phyloP scores from a whole-genome alignment of 2,888 invertebrate genomes.

The Lutraria lutraria region DNA sequence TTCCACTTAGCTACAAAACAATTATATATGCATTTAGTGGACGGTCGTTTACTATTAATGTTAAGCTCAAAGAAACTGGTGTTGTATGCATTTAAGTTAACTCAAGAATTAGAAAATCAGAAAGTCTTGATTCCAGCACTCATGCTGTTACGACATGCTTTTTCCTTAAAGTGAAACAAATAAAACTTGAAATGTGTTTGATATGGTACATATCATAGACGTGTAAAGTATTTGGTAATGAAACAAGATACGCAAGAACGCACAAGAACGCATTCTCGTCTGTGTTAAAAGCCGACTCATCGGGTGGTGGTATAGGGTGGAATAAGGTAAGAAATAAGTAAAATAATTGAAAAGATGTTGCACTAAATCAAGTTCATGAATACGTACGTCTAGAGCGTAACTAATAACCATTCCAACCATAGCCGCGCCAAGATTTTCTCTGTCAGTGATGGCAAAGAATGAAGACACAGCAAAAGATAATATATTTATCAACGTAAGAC shows the following conservation, averaged over 20 bases:
- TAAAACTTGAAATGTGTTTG: too few species aligned
- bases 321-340: too few species aligned
- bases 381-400: slow-evolving; percentile 26
- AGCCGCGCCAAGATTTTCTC: slow-evolving; percentile 28
- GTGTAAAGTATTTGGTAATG: too few species aligned
- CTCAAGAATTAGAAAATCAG: neutral
- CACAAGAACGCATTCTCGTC: too few species aligned
- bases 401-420: slow-evolving; percentile 24
- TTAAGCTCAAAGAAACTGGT: neutral
- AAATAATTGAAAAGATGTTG: too few species aligned
- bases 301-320: too few species aligned
- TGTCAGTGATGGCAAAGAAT: slow-evolving; percentile 28
- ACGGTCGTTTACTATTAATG: neutral
- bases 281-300: too few species aligned
- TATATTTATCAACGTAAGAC: slow-evolving; percentile 20
- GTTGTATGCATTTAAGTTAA: neutral
- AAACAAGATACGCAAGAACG: too few species aligned
- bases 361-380: neutral
- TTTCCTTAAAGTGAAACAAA: too few species aligned
- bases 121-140: neutral
- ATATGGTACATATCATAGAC: too few species aligned
- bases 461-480: slow-evolving; percentile 25
- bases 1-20: slow-evolving; percentile 34
- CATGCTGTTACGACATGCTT: too few species aligned
- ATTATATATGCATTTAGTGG: too few species aligned